A percentile compares a stretch with the other conserved stretches of the same genome.
phyloP scores from a whole-genome alignment of 2,888 invertebrate genomes.

The Mythimna pallens region DNA sequence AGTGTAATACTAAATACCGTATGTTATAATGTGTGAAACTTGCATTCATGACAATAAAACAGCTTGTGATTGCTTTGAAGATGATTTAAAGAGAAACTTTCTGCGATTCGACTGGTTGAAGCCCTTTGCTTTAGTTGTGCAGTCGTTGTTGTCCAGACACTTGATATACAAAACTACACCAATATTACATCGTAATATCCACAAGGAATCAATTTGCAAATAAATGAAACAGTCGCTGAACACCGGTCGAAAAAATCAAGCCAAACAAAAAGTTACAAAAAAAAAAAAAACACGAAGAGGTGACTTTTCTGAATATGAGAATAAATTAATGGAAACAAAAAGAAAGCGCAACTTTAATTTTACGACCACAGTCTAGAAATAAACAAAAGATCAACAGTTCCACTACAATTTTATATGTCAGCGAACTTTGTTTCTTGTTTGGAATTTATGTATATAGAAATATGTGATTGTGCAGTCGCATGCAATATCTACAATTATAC shows the following conservation, averaged over 20 bases:
- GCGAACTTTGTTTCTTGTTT: slow-evolving; percentile 22
- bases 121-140: too few relatives aligned
- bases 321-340: background rate
- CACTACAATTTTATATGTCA: slow-evolving; percentile 24
- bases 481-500: slow-evolving; percentile 53
- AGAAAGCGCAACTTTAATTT: slow-evolving; percentile 7
- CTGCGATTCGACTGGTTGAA: too few relatives aligned
- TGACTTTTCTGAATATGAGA: background rate
- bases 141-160: background rate
- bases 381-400: slow-evolving; percentile 3
- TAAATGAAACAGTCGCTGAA: too few relatives aligned
- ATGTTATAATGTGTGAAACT: slow-evolving; percentile 35
- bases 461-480: slow-evolving; percentile 38
- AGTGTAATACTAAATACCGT: slow-evolving; percentile 39
- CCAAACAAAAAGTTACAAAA: background rate
- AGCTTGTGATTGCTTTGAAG: background rate
- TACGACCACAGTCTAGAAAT: slow-evolving; percentile 27
- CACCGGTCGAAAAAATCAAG: too few relatives aligned
- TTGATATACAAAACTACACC: background rate
- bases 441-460: slow-evolving; percentile 46
- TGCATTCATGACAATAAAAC: slow-evolving; percentile 25
- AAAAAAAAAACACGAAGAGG: background rate
- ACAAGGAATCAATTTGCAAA: too few relatives aligned
- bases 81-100: background rate
- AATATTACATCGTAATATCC: background rate